Percentiles rank a stretch among this genome's conserved stretches.
These are phyloP conservation scores for Xestia c-nigrum DNA, from an alignment of 2,888 invertebrate genomes.

Conservation along the genomic window DNA sequence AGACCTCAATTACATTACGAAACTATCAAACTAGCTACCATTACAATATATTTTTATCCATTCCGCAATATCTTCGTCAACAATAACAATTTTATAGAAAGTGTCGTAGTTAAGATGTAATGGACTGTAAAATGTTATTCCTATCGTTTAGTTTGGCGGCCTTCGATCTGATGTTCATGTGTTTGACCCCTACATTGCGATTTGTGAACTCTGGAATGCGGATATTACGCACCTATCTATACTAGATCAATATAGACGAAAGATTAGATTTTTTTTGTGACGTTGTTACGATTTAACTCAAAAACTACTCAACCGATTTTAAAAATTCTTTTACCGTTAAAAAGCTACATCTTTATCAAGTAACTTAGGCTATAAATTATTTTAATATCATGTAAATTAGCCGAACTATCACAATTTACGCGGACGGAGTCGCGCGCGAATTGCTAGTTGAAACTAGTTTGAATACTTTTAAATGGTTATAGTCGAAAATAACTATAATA, in stretches of 20 bases:
- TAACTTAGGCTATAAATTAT: too few relatives aligned
- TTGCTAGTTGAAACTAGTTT: too few relatives aligned
- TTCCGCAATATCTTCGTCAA: slow-evolving; percentile 16
- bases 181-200: slow-evolving; percentile 32
- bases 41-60: slow-evolving; percentile 26
- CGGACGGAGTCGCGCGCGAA: too few relatives aligned
- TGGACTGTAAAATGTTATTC: slow-evolving; percentile 53
- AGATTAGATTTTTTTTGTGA: too few relatives aligned
- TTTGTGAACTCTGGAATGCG: slow-evolving; percentile 17
- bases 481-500: background rate
- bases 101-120: slow-evolving; percentile 37
- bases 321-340: too few relatives aligned
- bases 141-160: slow-evolving; percentile 38
- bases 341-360: too few relatives aligned
- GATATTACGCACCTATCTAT: background rate
- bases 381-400: too few relatives aligned
- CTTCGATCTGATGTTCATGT: slow-evolving; percentile 23
- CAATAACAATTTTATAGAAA: slow-evolving; percentile 44
- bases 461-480: background rate
- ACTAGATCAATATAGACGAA: too few relatives aligned
- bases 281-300: too few relatives aligned
- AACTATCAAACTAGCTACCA: slow-evolving; percentile 5
- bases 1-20: slow-evolving; percentile 3
- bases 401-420: too few relatives aligned
- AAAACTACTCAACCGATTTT: too few relatives aligned